A percentile compares a stretch with the other conserved stretches of the same genome.
Conservation (phyloP, 1,140 invertebrate species). For the Yoshiicerus persimilis region DNA sequence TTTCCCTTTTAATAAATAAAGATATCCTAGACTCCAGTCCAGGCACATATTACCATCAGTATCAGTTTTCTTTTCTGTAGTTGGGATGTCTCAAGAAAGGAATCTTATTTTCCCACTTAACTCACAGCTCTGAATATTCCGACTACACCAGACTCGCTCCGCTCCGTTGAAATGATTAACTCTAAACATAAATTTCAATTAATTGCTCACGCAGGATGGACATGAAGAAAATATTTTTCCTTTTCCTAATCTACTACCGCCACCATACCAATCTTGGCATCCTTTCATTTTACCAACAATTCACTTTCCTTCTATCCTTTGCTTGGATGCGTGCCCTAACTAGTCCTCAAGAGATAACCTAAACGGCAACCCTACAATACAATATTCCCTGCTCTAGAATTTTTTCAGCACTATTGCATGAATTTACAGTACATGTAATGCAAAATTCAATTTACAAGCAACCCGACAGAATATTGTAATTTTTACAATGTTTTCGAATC, state of each 20-base stretch:
- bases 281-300: not conserved
- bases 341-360: not conserved
- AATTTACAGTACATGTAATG: no score
- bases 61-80: no score
- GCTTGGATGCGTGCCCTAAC: not conserved
- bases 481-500: no score
- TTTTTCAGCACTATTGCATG: not conserved
- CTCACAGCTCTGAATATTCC: not conserved
- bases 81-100: not conserved
- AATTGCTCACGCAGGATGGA: constrained; percentile 40
- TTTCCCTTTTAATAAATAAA: not conserved
- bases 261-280: not conserved
- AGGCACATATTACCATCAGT: not conserved
- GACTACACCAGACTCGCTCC: not conserved
- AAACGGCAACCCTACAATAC: not conserved
- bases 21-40: not conserved
- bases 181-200: constrained; percentile 44
- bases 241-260: not conserved
- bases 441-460: no score
- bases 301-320: not conserved
- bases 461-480: no score
- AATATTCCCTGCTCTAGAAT: not conserved
- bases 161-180: constrained; percentile 29
- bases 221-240: constrained; percentile 33
- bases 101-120: not conserved